These are phyloP conservation scores for Lysandra coridon DNA, from an alignment of 2,888 invertebrate genomes.

Conservation along the genomic window DNA sequence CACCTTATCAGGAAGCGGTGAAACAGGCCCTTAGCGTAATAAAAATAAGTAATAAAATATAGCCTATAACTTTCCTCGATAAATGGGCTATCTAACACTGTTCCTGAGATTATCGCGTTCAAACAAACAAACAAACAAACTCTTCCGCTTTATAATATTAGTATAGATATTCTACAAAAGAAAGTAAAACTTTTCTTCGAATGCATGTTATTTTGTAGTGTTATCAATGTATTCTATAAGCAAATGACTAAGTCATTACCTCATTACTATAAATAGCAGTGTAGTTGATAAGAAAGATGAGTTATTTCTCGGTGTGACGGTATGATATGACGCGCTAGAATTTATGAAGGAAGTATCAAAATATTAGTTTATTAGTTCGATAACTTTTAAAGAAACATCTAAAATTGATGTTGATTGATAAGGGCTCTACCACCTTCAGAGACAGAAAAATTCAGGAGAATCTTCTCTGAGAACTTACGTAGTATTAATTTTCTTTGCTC, in stretches of 20 bases:
- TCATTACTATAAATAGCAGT: conserved; percentile 42
- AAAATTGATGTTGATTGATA: background rate
- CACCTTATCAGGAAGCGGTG: too few relatives aligned
- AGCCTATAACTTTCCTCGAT: too few relatives aligned
- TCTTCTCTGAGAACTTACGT: too few relatives aligned
- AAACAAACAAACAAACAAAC: too few relatives aligned
- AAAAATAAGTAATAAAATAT: too few relatives aligned
- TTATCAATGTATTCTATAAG: background rate
- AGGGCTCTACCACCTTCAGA: background rate
- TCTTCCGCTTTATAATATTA: too few relatives aligned
- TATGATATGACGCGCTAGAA: background rate
- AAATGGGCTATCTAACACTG: too few relatives aligned
- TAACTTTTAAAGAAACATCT: background rate
- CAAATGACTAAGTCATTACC: conserved; percentile 37
- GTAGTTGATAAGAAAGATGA: conserved; percentile 42
- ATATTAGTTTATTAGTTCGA: background rate
- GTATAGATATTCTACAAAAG: background rate
- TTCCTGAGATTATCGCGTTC: too few relatives aligned
- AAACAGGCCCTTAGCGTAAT: too few relatives aligned
- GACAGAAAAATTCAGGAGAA: too few relatives aligned
- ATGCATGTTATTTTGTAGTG: background rate
- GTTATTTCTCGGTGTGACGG: conserved; percentile 10
- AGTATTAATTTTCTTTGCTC: too few relatives aligned
- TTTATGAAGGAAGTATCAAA: conserved; percentile 5
- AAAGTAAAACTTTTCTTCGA: conserved; percentile 3